Percentiles rank a stretch among this genome's conserved stretches.
These are phyloP conservation scores for Euglossa dilemma DNA, from an alignment of 1,140 invertebrate genomes.

Conservation along the genomic window DNA sequence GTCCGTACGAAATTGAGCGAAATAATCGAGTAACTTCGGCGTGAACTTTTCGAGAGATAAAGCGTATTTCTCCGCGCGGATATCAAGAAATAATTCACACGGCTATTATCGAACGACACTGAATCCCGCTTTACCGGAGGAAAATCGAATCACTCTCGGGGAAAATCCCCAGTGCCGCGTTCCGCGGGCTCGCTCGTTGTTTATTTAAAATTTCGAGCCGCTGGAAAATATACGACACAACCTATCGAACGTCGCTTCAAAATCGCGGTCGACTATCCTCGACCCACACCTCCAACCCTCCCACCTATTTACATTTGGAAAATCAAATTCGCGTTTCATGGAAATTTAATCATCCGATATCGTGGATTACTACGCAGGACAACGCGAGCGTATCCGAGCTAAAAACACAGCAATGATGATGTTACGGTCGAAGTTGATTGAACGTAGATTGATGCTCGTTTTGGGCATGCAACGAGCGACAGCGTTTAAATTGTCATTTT, in stretches of 20 bases:
- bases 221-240: background rate
- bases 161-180: constrained; percentile 10
- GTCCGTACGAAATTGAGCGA: background rate
- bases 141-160: constrained; percentile 52
- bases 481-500: background rate
- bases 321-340: constrained; percentile 38
- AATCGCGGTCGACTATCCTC: background rate
- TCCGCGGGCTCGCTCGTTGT: constrained; percentile 29
- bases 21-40: background rate
- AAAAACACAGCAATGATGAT: background rate
- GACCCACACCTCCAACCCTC: no score
- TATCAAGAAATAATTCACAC: constrained; percentile 57
- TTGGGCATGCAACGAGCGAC: background rate
- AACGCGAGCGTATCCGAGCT: background rate
- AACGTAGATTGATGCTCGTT: background rate
- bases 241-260: background rate
- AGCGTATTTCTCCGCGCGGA: background rate
- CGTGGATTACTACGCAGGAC: background rate
- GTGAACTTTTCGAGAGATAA: background rate
- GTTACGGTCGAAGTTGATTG: background rate
- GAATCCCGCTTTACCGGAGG: constrained; percentile 33
- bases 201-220: constrained; percentile 59
- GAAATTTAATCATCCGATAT: constrained; percentile 25
- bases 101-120: constrained; percentile 49
- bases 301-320: constrained; percentile 3